Evolutionary conservation across 2,113 vertebrate species (phyloP), one percentile per base, ranked within the genome.

Genomic region (Sphaerodactylus townsendi): DNA sequence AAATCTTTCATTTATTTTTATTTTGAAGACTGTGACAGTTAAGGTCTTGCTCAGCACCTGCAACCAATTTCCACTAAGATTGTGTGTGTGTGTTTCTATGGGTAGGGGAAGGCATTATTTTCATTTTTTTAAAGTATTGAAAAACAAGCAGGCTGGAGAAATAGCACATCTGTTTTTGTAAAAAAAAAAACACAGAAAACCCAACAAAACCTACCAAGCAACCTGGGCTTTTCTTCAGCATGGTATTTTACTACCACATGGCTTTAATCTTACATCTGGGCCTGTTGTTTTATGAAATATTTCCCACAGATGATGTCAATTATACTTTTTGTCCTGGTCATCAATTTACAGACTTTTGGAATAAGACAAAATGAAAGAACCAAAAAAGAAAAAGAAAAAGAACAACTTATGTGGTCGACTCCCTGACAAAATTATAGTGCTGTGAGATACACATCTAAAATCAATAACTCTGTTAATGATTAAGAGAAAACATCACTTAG

Each of bases 271-370:
- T 96, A 97, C 97, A 97, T 98, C 97, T 97, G 97, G 96, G 95
- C 97, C 96, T 97, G 97, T 98, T 97, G 97, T 97, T 98, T 97
- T 97, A 97, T 97, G 96, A 98, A 98, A 97, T 97, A 97, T 97
- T 97, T 98, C 97, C 97, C 97, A 98, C 97, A 98, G 96, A 97
- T 97, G 97, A 97, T 97, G 96, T 97, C 96, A 97, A 97, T 97
- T 97, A 97, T 97, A 96, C 96, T 96, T 97, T 97, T 96, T 97
- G 96, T 98, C 96, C 96, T 33, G 91, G 96, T 97, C 96, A 96
- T 97, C 97, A 98, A 97, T 97, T 97, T 97, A 96, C 87, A 77
- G 95, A 97, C 96, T 97, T 96, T 97, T 97, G 96, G 96, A 97
- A 96, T 96, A 96, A 96, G 97, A 97, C 96, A 96, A 97, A 97